Base-by-base conservation (phyloP, 1,140 invertebrate species). In the Plutomurus gul region DNA sequence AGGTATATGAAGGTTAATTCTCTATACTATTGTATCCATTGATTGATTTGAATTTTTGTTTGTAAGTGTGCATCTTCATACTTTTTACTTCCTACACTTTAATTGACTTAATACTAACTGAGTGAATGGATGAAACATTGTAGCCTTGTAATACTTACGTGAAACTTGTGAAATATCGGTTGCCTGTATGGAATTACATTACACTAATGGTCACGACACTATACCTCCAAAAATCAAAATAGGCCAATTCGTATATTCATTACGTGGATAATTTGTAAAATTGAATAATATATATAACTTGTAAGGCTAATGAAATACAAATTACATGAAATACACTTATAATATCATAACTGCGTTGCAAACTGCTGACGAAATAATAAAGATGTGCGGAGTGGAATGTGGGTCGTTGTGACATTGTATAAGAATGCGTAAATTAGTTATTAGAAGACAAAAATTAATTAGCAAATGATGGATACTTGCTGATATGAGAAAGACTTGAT, bases 401-500 rank as follows among this genome's bases (percentile, higher is more conserved):
- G n/a, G n/a, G n/a, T n/a, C n/a, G n/a, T n/a, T n/a, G n/a, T n/a
- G n/a, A n/a, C n/a, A n/a, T n/a, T n/a, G n/a, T n/a, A n/a, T n/a
- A n/a, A n/a, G n/a, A n/a, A n/a, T n/a, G n/a, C n/a, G n/a, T n/a
- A n/a, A n/a, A n/a, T n/a, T n/a, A n/a, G n/a, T n/a, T n/a, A n/a
- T n/a, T n/a, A 51, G n/a, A 13, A 56, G 20, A 33, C 18, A 33
- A 30, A 60, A 65, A 33, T 65, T 33, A 25, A 65, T 36, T 65
- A 33, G 30, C 56, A 30, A 65, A 65, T 65, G 18, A 65, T 65
- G 30, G 27, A 65, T 65, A 65, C 56, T 43, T 43, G 7, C 39
- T 43, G n/a, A 43, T 3, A 43, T 43, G 56, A 65, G 56, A 65
- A 65, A 65, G 56, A 65, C 56, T 65, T 65, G 56, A 65, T 65